Base-by-base conservation (phyloP, 1,140 invertebrate genomes). In the Pseudomyrmex dendroicus region DNA sequence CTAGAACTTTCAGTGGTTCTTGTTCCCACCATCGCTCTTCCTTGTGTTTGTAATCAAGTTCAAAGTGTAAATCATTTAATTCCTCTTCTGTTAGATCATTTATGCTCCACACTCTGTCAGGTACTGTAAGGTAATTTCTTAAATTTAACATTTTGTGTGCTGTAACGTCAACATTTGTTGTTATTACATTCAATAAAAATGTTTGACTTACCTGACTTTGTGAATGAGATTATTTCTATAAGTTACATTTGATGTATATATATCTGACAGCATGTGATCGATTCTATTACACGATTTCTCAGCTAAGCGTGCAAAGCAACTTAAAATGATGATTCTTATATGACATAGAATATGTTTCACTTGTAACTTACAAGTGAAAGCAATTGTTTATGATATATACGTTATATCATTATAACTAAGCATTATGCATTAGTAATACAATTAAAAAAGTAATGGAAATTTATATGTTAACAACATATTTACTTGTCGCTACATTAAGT, bases 11-110 rank as follows among this genome's bases (percentile, higher is more conserved):
- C 4, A 98, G 92, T 2, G 97, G 96, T 84, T 97, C 96, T 89
- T 97, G 96, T 91, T 97, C 97, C 98, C 98, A 98, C 98, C 98
- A 99, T 63, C 96, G 95, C 77, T 96, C 95, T 59, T 95, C 94
- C 52, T 95, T 95, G 57, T 96, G 96, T 83, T 96, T 95, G 85
- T 97, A 96, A 90, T 97, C 96, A 9, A 97, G 94, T 46, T 96
- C 94, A 89, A 96, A 90, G 91, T 96, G 94, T 12, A 96, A 89
- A 77, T 94, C 89, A 78, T 93, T 94, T 17, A 94, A 90, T 89
- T 96, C 94, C 94, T 96, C 94, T 90, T 96, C 95, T 85, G 96
- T 95, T 84, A 97, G 94, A 85, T 97, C 95, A 91, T 98, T 97
- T 86, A 98, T 96, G 86, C 95, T 96, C 96, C 97, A 98, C 52